A percentile compares a stretch with the other conserved stretches of the same genome.
Evolutionary conservation across 2,113 vertebrate species (phyloP).

Genomic region (Microcebus griseorufus): DNA sequence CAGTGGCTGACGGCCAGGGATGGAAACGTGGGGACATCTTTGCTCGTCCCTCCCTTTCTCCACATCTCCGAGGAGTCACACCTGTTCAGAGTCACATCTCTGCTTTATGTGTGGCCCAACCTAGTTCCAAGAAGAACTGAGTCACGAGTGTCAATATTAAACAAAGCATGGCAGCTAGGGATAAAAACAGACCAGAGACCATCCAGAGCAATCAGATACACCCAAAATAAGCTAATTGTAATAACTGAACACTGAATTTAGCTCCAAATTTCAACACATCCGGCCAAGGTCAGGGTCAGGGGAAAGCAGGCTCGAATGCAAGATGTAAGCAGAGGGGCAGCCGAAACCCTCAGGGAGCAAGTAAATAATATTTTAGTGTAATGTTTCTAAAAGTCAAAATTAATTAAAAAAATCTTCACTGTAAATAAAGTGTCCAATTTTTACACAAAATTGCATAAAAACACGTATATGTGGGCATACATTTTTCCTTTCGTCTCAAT

Average conservation of each 20-base stretch:
- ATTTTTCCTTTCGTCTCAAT: background rate
- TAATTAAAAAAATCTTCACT: background rate
- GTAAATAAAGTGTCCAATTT: background rate
- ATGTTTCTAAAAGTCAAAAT: conserved; percentile 10
- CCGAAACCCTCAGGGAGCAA: background rate
- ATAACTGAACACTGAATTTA: background rate
- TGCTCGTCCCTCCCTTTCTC: background rate
- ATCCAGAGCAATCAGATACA: background rate
- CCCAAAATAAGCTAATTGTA: background rate
- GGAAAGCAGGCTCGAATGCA: background rate
- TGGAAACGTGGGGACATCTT: background rate
- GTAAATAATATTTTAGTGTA: background rate
- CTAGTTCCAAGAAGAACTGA: background rate
- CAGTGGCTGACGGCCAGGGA: too few relatives aligned
- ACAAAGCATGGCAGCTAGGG: background rate
- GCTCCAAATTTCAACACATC: background rate
- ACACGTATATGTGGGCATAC: background rate
- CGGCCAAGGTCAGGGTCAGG: background rate
- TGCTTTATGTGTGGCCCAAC: background rate
- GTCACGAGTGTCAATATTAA: conserved; percentile 9
- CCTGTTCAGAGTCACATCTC: background rate
- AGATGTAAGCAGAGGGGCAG: background rate
- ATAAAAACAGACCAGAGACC: conserved; percentile 21
- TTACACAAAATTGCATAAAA: background rate
- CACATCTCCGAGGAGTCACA: background rate